Evolutionary conservation across 1,140 invertebrate genomes (phyloP).

Genomic region (Zaprionus nigranus): DNA sequence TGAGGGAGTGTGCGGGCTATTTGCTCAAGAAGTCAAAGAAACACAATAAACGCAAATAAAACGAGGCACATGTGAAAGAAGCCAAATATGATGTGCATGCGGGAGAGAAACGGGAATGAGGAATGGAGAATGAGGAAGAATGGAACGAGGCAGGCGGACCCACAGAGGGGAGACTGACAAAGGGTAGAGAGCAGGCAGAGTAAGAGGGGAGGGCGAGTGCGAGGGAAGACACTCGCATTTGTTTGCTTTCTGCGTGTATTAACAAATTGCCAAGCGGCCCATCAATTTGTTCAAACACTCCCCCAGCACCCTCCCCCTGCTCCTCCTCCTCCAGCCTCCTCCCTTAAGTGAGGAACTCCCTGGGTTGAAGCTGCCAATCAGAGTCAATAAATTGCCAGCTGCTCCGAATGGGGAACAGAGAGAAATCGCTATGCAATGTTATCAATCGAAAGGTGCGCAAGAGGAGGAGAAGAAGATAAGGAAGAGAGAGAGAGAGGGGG

Average conservation of each 20-base stretch:
- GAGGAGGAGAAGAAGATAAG: background rate
- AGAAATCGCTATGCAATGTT: background rate
- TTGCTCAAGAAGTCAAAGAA: constrained; percentile 60
- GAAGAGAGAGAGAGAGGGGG: too few species aligned
- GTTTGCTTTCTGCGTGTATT: constrained; percentile 36
- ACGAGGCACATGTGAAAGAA: constrained; percentile 32
- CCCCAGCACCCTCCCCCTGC: background rate
- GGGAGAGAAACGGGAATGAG: background rate
- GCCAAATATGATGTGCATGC: constrained; percentile 46
- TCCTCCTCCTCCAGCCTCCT: background rate
- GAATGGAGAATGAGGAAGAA: background rate
- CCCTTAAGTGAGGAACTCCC: background rate
- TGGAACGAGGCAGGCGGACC: background rate
- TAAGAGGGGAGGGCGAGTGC: background rate
- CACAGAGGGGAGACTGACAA: too few species aligned
- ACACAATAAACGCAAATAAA: constrained; percentile 64
- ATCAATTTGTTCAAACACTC: constrained; percentile 51
- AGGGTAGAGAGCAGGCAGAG: background rate
- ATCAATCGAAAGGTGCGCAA: background rate
- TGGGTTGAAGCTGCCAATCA: constrained; percentile 27
- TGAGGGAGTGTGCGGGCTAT: constrained; percentile 17
- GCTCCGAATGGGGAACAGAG: background rate
- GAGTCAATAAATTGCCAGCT: constrained; percentile 25
- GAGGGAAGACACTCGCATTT: constrained; percentile 7
- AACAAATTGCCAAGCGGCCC: constrained; percentile 59